Conservation (phyloP, 2,797 vertebrate species). For the Schizothorax lantsangensis region DNA sequence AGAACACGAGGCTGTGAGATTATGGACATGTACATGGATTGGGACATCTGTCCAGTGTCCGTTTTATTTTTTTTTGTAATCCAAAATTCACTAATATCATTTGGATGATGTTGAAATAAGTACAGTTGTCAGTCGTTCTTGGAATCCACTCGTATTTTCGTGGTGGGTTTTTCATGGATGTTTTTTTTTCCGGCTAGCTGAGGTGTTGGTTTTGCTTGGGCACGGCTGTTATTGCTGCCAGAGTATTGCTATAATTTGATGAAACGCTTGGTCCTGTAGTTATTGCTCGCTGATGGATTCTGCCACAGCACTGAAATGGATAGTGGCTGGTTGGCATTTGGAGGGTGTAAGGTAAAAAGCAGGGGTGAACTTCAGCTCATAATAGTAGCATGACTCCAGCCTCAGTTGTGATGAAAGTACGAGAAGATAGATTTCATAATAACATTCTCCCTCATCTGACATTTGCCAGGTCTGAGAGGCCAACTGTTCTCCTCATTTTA, state of each 20-base stretch:
- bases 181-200: conserved; percentile 49
- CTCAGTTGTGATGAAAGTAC: conserved; percentile 8
- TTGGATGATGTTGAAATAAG: conserved; percentile 13
- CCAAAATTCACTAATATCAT: conserved; percentile 43
- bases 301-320: conserved; percentile 38
- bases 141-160: neutral
- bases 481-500: conserved; percentile 1
- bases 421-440: neutral
- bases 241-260: conserved; percentile 81
- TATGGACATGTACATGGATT: conserved; percentile 56
- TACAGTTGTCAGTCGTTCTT: conserved; percentile 21
- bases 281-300: conserved; percentile 74
- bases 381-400: conserved; percentile 20
- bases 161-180: conserved; percentile 31
- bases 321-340: conserved; percentile 34
- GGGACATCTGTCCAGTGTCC: conserved; percentile 51
- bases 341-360: conserved; percentile 38
- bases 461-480: conserved; percentile 14
- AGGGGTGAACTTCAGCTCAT: conserved; percentile 22
- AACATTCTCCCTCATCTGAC: conserved; percentile 15
- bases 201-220: conserved; percentile 64
- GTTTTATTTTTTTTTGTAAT: conserved; percentile 39
- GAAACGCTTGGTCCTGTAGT: conserved; percentile 71
- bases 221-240: conserved; percentile 81
- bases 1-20: conserved; percentile 69